phyloP scores from a whole-genome alignment of 1,140 invertebrate genomes.

The Mesaphorura yosii region DNA sequence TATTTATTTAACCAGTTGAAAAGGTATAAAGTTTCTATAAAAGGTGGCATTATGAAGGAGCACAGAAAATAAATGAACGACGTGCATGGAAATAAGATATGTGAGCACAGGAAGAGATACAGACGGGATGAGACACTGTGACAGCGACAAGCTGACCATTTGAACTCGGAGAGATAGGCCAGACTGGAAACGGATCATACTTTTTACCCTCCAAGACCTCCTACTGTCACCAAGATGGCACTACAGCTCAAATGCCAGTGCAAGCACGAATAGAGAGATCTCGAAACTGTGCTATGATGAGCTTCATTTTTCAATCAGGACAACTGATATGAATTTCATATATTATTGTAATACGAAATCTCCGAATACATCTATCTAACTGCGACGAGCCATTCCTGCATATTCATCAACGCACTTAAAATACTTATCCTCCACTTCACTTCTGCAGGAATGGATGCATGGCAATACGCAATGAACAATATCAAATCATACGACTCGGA shows the following conservation, averaged over 20 bases:
- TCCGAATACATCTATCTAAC: neutral
- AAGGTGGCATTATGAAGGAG: too few relatives aligned
- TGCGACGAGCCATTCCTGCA: too few relatives aligned
- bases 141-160: slow-evolving; percentile 19
- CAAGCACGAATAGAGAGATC: too few relatives aligned
- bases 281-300: slow-evolving; percentile 12
- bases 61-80: neutral
- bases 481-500: too few relatives aligned
- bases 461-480: too few relatives aligned
- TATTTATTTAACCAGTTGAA: neutral
- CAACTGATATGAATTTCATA: slow-evolving; percentile 10
- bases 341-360: neutral
- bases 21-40: too few relatives aligned
- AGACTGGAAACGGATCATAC: neutral
- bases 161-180: neutral
- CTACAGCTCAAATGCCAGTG: too few relatives aligned
- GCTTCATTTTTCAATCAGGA: slow-evolving; percentile 27
- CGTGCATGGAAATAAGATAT: neutral
- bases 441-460: too few relatives aligned
- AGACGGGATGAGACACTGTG: neutral
- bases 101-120: neutral
- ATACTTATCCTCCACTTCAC: too few relatives aligned
- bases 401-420: too few relatives aligned
- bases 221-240: slow-evolving; percentile 22
- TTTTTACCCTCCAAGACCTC: slow-evolving; percentile 16